A percentile compares a stretch with the other conserved stretches of the same genome.
These are phyloP conservation scores for Aspidapion aeneum DNA, from an alignment of 2,888 invertebrate genomes.

Conservation along the genomic window DNA sequence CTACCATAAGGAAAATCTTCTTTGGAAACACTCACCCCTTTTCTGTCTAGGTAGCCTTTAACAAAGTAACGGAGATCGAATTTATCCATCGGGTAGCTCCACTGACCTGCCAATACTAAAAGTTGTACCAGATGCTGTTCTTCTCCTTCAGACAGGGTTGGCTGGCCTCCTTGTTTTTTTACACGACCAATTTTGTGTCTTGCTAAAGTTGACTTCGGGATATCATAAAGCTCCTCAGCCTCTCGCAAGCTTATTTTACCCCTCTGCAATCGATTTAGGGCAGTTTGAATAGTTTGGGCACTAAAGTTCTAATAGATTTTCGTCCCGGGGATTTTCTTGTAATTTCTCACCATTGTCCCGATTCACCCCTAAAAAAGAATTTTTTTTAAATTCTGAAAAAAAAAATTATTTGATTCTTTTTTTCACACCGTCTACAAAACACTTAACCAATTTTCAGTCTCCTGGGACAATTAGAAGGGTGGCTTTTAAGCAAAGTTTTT, in stretches of 20 bases:
- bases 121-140: constrained; percentile 2
- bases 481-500: neutral
- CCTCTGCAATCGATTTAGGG: constrained; percentile 2
- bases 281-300: neutral
- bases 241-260: constrained; percentile 7
- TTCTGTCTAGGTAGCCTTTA: constrained; percentile 5
- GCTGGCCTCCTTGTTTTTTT: constrained; percentile 6
- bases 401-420: too few species aligned
- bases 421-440: neutral
- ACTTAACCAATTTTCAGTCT: neutral
- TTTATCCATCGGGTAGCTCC: constrained; percentile 6
- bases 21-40: neutral
- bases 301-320: constrained; percentile 3
- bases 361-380: constrained; percentile 4
- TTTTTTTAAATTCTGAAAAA: neutral
- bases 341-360: constrained; percentile 7
- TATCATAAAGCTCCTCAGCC: constrained; percentile 1
- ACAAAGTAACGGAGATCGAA: constrained; percentile 3
- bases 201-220: constrained; percentile 2
- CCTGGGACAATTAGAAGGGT: neutral
- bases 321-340: neutral
- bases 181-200: constrained; percentile 1
- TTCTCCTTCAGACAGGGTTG: neutral
- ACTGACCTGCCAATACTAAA: neutral
- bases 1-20: neutral